phyloP scores from a whole-genome alignment of 2,113 vertebrate genomes.

The Pseudopodoces humilis region DNA sequence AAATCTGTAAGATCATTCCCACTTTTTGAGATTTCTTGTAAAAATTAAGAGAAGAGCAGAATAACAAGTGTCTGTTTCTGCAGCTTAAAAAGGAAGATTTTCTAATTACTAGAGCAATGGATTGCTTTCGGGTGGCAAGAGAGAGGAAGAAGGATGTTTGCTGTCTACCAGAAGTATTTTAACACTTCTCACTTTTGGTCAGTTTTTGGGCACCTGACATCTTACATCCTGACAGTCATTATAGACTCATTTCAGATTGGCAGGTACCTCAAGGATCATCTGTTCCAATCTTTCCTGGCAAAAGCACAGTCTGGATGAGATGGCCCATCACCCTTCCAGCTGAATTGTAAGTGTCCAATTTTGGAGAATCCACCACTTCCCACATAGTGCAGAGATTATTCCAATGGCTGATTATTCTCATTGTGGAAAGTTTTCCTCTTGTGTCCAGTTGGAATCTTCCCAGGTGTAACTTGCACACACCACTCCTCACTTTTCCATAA shows the following conservation, averaged over 20 bases:
- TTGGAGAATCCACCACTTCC: background rate
- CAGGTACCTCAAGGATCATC: background rate
- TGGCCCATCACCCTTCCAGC: background rate
- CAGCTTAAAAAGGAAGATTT: background rate
- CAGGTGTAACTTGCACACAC: background rate
- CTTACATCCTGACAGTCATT: background rate
- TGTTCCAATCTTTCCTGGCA: background rate
- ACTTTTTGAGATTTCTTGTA: background rate
- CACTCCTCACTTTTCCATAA: background rate
- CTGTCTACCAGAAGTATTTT: background rate
- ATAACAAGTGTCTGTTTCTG: background rate
- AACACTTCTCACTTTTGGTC: background rate
- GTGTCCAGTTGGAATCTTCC: background rate
- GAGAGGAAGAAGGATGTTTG: background rate
- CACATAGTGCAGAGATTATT: background rate
- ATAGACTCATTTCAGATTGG: background rate
- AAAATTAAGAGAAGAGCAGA: background rate
- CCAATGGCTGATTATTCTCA: background rate
- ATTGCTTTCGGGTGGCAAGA: background rate
- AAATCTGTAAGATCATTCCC: background rate
- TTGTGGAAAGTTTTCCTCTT: background rate
- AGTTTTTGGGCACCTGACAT: background rate
- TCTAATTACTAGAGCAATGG: background rate
- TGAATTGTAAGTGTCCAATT: background rate
- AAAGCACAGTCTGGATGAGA: background rate